These are phyloP conservation scores for Dryoscopus gambensis DNA, from an alignment of 2,113 vertebrate genomes.

Conservation along the genomic window DNA sequence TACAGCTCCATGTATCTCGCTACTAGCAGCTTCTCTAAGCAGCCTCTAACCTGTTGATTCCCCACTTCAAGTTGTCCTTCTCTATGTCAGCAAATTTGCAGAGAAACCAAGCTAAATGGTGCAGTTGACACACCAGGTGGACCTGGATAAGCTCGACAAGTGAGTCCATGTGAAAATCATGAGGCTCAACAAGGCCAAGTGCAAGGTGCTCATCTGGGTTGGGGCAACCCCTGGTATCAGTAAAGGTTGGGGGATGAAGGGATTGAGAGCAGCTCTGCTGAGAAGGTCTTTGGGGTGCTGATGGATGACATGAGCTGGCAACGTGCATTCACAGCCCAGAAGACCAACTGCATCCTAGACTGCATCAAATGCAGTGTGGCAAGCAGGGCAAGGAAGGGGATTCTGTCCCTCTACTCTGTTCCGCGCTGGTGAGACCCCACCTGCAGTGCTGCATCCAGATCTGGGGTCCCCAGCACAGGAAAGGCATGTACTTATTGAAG, in stretches of 20 bases:
- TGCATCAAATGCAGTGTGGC: neutral
- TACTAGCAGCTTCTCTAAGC: neutral
- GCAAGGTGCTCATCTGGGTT: too few relatives aligned
- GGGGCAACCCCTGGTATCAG: fast-evolving
- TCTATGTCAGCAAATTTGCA: neutral
- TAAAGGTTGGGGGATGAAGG: too few relatives aligned
- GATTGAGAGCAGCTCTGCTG: neutral
- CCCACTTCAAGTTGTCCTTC: neutral
- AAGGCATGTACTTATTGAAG: neutral
- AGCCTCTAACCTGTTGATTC: neutral
- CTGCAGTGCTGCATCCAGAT: neutral
- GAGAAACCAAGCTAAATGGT: neutral
- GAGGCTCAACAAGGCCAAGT: neutral
- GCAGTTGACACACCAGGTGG: fast-evolving
- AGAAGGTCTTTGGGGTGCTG: neutral
- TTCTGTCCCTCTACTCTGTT: neutral
- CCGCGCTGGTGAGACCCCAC: neutral
- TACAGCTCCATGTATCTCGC: neutral
- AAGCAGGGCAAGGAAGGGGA: neutral
- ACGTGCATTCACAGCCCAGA: neutral
- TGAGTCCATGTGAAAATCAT: neutral
- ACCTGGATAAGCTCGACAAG: neutral
- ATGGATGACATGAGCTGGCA: neutral
- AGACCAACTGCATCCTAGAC: too few relatives aligned
- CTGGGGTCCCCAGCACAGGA: neutral